Percentiles rank a stretch among this genome's conserved stretches.
Conservation (phyloP, 2,113 vertebrate species). For the Indri indri region DNA sequence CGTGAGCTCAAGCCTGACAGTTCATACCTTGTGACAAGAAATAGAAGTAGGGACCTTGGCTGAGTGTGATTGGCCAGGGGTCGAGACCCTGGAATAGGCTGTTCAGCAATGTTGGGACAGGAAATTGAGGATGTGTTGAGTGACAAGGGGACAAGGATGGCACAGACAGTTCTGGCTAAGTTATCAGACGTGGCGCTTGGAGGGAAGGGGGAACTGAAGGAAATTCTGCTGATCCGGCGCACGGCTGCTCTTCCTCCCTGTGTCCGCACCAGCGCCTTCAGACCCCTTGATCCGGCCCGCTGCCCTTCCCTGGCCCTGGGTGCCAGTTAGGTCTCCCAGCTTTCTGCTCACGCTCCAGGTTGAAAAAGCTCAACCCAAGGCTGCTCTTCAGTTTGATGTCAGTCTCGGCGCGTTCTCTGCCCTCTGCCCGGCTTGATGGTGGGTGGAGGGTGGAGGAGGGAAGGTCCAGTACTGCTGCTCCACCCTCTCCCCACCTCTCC, state of each 20-base stretch:
- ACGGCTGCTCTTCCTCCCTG: no score
- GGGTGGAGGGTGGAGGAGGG: neutral
- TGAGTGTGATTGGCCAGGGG: no score
- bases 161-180: neutral
- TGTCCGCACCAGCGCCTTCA: neutral
- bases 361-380: neutral
- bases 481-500: neutral
- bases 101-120: neutral
- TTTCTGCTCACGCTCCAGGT: neutral
- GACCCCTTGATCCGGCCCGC: neutral
- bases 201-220: neutral
- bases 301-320: neutral
- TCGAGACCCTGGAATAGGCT: neutral
- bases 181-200: accelerated
- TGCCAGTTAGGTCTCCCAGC: neutral
- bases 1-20: neutral
- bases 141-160: accelerated
- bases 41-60: neutral
- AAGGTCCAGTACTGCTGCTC: neutral
- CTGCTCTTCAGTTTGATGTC: neutral
- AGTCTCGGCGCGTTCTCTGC: neutral
- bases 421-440: neutral
- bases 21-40: neutral
- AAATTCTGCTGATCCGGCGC: neutral
- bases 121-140: neutral